These are phyloP conservation scores for Drosophila kanekoi DNA, from an alignment of 2,888 invertebrate species.

Conservation along the genomic window DNA sequence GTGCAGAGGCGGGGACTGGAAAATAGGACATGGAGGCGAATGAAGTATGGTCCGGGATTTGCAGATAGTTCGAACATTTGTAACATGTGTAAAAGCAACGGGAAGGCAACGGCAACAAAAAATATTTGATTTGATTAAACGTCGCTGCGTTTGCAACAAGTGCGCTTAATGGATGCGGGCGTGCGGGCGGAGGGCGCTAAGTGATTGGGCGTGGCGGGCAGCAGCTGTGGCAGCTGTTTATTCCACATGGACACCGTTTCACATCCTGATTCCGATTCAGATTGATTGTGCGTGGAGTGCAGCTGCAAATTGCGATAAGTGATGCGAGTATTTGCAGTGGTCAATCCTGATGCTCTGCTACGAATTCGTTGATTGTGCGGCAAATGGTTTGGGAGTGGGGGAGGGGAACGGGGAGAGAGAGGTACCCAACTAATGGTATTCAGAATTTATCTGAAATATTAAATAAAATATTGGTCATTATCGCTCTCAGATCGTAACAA, in stretches of 20 bases:
- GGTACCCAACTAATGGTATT: too few relatives aligned
- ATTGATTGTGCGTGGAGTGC: constrained; percentile 36
- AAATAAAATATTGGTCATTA: too few relatives aligned
- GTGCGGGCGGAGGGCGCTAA: constrained; percentile 14
- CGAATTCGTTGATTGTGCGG: constrained; percentile 1
- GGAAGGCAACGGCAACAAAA: constrained; percentile 21
- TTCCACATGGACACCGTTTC: constrained; percentile 8
- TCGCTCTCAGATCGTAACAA: too few relatives aligned
- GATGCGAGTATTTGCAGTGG: constrained; percentile 15
- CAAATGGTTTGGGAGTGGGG: too few relatives aligned
- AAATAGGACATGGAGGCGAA: constrained; percentile 1
- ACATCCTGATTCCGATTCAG: constrained; percentile 9
- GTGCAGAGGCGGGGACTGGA: constrained; percentile 1
- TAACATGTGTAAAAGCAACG: constrained; percentile 60
- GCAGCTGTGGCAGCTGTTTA: constrained; percentile 11
- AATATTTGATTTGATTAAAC: constrained; percentile 69
- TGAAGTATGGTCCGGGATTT: constrained; percentile 7
- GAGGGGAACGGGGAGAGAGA: background rate
- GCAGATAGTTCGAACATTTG: constrained; percentile 50
- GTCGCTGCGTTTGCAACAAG: constrained; percentile 62
- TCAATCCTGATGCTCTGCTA: constrained; percentile 3
- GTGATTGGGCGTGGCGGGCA: constrained; percentile 35
- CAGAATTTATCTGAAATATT: too few relatives aligned
- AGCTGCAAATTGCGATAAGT: constrained; percentile 24
- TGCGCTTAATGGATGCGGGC: constrained; percentile 37